Conservation (phyloP, 2,113 vertebrate species). For the Sapajus apella region DNA sequence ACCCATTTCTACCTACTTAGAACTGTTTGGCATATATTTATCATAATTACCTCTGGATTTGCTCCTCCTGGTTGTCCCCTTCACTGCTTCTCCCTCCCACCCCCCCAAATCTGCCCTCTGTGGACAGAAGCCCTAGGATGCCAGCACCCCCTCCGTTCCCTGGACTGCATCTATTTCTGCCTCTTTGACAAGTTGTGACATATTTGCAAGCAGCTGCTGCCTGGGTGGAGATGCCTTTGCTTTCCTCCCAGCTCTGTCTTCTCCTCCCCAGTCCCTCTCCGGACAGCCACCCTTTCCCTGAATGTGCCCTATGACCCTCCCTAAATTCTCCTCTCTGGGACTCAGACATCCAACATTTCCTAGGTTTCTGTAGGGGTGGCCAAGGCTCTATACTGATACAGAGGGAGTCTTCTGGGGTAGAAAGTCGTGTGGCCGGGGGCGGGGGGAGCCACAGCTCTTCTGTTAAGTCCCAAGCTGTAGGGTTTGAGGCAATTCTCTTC, state of each 20-base stretch:
- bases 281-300: slow-evolving; percentile 73
- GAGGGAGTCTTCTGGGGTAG: background rate
- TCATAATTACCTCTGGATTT: background rate
- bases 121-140: slow-evolving; percentile 13
- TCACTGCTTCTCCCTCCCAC: background rate
- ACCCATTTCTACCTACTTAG: background rate
- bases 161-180: slow-evolving; percentile 81
- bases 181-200: slow-evolving; percentile 92
- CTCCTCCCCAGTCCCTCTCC: slow-evolving; percentile 74
- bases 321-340: slow-evolving; percentile 56
- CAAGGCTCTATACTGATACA: background rate
- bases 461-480: background rate
- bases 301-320: slow-evolving; percentile 78
- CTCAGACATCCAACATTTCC: slow-evolving; percentile 77
- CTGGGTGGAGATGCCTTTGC: slow-evolving; percentile 84
- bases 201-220: slow-evolving; percentile 95
- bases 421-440: background rate
- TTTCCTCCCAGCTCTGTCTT: slow-evolving; percentile 71
- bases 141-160: slow-evolving; percentile 48
- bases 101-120: background rate
- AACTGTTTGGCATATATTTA: background rate
- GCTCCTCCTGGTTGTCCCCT: background rate
- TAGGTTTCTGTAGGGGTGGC: slow-evolving; percentile 37
- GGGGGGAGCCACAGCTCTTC: background rate
- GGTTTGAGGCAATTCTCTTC: background rate